Base-by-base conservation (phyloP, 2,888 invertebrate genomes). In the Dryobota labecula region DNA sequence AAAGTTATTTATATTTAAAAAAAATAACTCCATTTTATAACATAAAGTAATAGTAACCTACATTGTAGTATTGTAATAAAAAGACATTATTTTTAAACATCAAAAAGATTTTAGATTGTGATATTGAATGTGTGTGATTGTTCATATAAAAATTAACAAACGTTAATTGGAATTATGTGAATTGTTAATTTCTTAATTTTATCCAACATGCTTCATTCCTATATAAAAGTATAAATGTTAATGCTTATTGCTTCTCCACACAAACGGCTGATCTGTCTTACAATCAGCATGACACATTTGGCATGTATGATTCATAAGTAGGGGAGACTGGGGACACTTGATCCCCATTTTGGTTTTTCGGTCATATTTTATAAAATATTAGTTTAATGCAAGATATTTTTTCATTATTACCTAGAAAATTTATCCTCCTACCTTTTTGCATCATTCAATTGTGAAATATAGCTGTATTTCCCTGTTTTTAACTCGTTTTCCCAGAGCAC, bases 251-350 rank as follows among this genome's bases (percentile, higher is more conserved):
- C 80, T 79, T 74, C 47, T 43, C 51, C 43, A 62, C 65, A 73
- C 66, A 75, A 70, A 66, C 5, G 65, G 67, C 69, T 73, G 66
- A 78, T 81, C 70, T 75, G 45, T 64, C 53, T 67, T 60, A 71
- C 66, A 76, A 65, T 75, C 51, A 11, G 67, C 72, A 70, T 75
- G 68, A 84, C 85, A 78, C 73, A 78, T 78, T 68, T 72, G 58
- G 73, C 24, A 63, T 80, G 75, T 69, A 82, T 85, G 87, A 87
- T 73, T 86, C 86, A 87, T 82, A 72, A 56, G 51, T 80, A 72
- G n/a, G n/a, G n/a, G n/a, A n/a, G n/a, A n/a, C n/a, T n/a, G n/a
- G n/a, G n/a, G n/a, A n/a, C n/a, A n/a, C n/a, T n/a, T n/a, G n/a
- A n/a, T n/a, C n/a, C n/a, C n/a, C n/a, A n/a, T n/a, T n/a, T n/a